Percentiles rank a stretch among this genome's conserved stretches.
phyloP scores from a whole-genome alignment of 2,797 vertebrate genomes.

The Spheniscus humboldti region DNA sequence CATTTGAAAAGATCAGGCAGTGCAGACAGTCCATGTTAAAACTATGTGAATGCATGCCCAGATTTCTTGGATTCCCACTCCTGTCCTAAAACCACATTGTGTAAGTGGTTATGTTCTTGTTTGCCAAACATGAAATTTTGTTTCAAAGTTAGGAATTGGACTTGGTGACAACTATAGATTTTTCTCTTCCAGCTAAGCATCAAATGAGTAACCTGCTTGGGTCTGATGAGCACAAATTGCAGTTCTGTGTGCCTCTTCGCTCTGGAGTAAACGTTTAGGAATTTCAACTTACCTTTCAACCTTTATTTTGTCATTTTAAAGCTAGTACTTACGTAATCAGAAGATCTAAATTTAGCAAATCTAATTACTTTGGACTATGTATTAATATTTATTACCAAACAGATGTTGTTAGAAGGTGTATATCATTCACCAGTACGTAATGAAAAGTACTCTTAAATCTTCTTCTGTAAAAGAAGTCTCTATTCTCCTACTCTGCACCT shows the following conservation, averaged over 20 bases:
- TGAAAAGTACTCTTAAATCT: background rate
- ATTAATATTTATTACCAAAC: conserved; percentile 35
- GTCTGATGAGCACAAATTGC: background rate
- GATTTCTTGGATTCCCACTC: conserved; percentile 39
- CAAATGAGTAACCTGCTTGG: background rate
- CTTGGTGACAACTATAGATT: conserved; percentile 7
- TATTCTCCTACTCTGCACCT: conserved; percentile 30
- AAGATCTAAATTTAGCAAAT: background rate
- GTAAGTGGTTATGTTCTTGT: conserved; percentile 59
- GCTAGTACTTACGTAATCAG: background rate
- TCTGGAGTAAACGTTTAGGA: background rate
- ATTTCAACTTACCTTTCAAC: background rate
- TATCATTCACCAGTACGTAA: background rate
- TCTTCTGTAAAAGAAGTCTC: background rate
- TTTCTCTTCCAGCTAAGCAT: background rate
- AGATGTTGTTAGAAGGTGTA: background rate
- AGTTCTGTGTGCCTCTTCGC: background rate
- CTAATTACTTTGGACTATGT: background rate
- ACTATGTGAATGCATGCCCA: background rate
- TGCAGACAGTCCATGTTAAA: background rate
- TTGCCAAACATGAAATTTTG: conserved; percentile 63
- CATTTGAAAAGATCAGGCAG: background rate
- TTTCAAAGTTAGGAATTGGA: conserved; percentile 44
- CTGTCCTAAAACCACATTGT: conserved; percentile 30
- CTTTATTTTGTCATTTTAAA: background rate